Conservation (phyloP, 2,797 vertebrate species). For the Emydoidea blandingii region DNA sequence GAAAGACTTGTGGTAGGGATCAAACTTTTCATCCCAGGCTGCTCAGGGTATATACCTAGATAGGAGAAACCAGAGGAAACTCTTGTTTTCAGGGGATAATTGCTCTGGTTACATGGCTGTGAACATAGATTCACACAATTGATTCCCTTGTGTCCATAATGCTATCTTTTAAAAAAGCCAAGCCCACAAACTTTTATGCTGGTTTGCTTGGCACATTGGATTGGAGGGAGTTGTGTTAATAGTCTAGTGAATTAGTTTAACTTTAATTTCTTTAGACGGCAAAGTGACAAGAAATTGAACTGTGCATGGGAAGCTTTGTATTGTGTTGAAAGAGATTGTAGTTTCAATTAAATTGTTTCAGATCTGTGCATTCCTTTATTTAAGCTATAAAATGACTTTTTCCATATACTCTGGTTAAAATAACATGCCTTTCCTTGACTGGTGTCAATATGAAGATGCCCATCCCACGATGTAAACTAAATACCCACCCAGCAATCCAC, state of each 20-base stretch:
- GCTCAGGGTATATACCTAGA: background rate
- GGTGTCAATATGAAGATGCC: background rate
- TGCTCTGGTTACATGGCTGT: background rate
- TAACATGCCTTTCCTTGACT: background rate
- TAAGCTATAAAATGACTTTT: rapidly evolving
- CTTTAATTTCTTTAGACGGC: slow-evolving; percentile 64
- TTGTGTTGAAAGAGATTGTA: slow-evolving; percentile 24
- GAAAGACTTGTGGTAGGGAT: background rate
- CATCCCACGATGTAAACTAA: background rate
- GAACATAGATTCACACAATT: background rate
- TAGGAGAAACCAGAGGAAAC: background rate
- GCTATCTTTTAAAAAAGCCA: background rate
- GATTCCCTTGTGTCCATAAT: background rate
- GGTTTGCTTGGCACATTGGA: slow-evolving; percentile 35
- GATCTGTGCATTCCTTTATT: background rate
- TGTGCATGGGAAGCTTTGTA: slow-evolving; percentile 6
- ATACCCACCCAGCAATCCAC: background rate
- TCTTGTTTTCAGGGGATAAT: background rate
- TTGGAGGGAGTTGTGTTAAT: slow-evolving; percentile 55
- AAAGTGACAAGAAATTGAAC: slow-evolving; percentile 35
- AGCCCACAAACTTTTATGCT: background rate
- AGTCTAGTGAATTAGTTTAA: slow-evolving; percentile 48
- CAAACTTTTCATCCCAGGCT: background rate
- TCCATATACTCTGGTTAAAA: background rate
- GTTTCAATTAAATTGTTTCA: background rate